Evolutionary conservation across 1,140 invertebrate genomes (phyloP), one percentile per base, ranked within the genome.

Genomic region (Ooceraea biroi): DNA sequence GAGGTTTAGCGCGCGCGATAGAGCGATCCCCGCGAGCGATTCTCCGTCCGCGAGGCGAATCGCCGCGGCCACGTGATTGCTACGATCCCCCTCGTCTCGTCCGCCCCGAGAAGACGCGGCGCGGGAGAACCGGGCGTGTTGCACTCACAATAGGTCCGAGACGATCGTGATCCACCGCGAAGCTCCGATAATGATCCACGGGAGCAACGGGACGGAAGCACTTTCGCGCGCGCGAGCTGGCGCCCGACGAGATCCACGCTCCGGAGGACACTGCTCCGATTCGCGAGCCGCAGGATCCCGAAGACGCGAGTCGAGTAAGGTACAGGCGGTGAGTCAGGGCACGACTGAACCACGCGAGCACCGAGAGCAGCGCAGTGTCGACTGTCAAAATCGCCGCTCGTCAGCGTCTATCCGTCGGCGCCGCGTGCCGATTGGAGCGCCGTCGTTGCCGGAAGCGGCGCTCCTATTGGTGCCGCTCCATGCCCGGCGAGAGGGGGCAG

Each of bases 371-470:
- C 58, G 73, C 84, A 74, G 19, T 82, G 87, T 61, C 85, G 87
- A 88, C 82, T 86, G 88, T 87, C 89, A 89, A 88, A 88, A 86
- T 86, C 83, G 83, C 71, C 84, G 84, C 74, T 77, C 82, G 84
- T 82, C 84, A 71, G 73, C 77, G 83, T 85, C 86, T 85, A 90
- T 88, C 82, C 88, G 86, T 87, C 82, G 88, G 60, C 66, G 66
- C 66, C 74, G 85, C 61, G 41, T 83, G 88, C 63, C 82, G 71
- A 89, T 89, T 89, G 88, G 88, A 85, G 73, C 82, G 83, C 73
- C 84, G 58, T 72, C 82, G 84, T 85, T 82, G 87, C 88, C 90
- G 88, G 88, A 90, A 91, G 89, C 89, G 88, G 68, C 71, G 57
- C 66, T 85, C 72, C 84, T 69, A 82, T 84, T 90, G 92, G 89